These are phyloP conservation scores for Atlantisia rogersi DNA, from an alignment of 2,113 vertebrate species.

Conservation along the genomic window DNA sequence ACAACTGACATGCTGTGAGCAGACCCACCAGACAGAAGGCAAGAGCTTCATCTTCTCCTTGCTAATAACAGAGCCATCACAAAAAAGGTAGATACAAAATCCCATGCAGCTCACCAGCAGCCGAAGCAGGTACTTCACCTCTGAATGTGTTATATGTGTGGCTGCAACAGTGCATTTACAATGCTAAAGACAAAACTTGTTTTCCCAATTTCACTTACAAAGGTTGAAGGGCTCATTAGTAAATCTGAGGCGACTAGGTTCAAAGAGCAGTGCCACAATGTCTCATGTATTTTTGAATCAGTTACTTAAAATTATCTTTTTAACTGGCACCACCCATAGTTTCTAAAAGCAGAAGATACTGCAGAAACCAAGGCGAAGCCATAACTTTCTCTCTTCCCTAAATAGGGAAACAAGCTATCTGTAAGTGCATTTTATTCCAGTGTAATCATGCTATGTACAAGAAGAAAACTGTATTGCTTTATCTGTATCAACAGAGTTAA, in stretches of 20 bases:
- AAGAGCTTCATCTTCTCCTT: not conserved
- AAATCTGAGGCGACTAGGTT: not conserved
- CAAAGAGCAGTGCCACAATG: not conserved
- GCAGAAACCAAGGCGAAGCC: not conserved
- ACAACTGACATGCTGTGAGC: not conserved
- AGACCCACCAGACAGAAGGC: not conserved
- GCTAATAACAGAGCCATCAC: not conserved
- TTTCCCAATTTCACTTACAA: not conserved
- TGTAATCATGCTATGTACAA: not conserved
- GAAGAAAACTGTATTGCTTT: not conserved
- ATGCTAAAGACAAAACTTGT: not conserved
- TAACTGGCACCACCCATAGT: not conserved
- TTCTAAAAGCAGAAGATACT: not conserved
- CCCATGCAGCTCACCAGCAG: not conserved
- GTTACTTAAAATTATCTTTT: not conserved
- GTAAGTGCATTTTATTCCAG: not conserved
- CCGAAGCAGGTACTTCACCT: not conserved
- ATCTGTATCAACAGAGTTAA: not conserved
- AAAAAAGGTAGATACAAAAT: not conserved
- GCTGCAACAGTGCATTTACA: not conserved
- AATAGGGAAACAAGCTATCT: not conserved
- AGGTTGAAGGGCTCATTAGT: not conserved
- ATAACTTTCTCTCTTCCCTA: not conserved
- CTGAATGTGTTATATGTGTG: not conserved
- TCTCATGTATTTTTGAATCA: not conserved